Conservation (phyloP, 2,797 vertebrate genomes). For the Peromyscus melanophrys region DNA sequence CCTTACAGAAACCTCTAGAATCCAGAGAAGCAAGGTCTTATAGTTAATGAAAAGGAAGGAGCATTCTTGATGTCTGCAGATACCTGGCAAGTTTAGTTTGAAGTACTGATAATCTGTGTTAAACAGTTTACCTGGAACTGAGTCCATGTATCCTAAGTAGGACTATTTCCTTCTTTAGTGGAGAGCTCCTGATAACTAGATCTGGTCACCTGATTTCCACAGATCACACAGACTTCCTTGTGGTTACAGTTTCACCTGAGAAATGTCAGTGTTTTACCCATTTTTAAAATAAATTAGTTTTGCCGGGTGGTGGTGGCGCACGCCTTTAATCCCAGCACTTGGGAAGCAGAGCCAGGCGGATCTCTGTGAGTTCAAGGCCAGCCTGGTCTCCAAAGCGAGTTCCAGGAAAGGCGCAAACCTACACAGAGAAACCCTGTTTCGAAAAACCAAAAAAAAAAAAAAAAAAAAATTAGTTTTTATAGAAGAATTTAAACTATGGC, state of each 20-base stretch:
- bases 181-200: background rate
- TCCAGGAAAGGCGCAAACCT: too few relatives aligned
- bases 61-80: background rate
- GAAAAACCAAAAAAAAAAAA: too few relatives aligned
- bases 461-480: background rate
- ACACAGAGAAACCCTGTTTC: too few relatives aligned
- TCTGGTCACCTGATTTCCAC: background rate
- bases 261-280: background rate
- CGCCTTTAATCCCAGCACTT: too few relatives aligned
- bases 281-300: conserved; percentile 12
- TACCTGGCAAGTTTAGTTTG: background rate
- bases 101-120: conserved; percentile 26
- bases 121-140: background rate
- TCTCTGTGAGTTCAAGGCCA: too few relatives aligned
- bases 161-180: background rate
- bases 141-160: background rate
- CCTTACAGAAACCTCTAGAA: background rate
- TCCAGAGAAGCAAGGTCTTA: background rate
- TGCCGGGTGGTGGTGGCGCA: background rate
- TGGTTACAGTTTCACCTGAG: background rate
- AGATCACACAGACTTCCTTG: background rate
- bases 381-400: too few relatives aligned
- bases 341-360: too few relatives aligned
- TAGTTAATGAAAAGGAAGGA: conserved; percentile 21
- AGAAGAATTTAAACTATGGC: background rate